A percentile compares a stretch with the other conserved stretches of the same genome.
These are phyloP conservation scores for Bubo blakistoni DNA, from an alignment of 2,113 vertebrate species.

Conservation along the genomic window DNA sequence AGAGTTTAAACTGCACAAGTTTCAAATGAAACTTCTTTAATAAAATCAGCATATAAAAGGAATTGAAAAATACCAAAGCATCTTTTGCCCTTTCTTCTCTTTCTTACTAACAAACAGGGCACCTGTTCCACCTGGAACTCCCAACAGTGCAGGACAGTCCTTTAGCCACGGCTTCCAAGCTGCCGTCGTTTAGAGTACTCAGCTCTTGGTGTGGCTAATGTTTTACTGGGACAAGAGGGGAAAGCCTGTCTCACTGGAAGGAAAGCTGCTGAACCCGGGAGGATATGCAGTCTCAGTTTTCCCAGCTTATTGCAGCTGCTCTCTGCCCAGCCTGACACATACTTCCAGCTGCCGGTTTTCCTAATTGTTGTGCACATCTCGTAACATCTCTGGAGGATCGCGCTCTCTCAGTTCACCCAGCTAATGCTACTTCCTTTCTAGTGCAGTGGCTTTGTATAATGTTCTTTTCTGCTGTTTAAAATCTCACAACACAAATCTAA, in stretches of 20 bases:
- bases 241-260: neutral
- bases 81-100: neutral
- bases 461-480: neutral
- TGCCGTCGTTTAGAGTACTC: neutral
- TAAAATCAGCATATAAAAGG: constrained; percentile 31
- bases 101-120: no score
- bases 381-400: neutral
- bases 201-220: neutral
- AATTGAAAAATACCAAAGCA: constrained; percentile 2
- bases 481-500: neutral
- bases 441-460: neutral
- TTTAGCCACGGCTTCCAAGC: neutral
- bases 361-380: neutral
- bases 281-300: neutral
- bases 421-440: neutral
- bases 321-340: neutral
- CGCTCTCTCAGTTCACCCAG: neutral
- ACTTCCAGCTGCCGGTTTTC: neutral
- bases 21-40: constrained; percentile 39
- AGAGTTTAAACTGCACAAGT: constrained; percentile 9
- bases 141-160: neutral
- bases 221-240: neutral
- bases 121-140: neutral
- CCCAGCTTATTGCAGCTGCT: neutral
- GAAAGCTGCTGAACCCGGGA: neutral